These are phyloP conservation scores for Cygnus olor DNA, from an alignment of 2,797 vertebrate species.

Conservation along the genomic window DNA sequence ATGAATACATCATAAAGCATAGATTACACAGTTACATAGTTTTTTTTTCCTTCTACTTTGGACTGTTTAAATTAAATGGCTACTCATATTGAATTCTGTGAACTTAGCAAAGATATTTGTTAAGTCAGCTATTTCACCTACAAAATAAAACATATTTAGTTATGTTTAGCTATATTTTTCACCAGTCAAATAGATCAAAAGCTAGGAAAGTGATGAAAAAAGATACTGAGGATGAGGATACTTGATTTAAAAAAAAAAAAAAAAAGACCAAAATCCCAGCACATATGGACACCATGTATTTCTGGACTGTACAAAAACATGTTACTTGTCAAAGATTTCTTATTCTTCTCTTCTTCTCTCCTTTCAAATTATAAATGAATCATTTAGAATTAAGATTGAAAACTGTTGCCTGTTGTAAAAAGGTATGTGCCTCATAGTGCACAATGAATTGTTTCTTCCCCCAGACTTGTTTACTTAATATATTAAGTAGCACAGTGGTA, in stretches of 20 bases:
- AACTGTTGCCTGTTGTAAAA: neutral
- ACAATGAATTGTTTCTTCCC: neutral
- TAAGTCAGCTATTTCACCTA: neutral
- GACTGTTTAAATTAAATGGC: neutral
- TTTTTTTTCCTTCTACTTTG: neutral
- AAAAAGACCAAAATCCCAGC: neutral
- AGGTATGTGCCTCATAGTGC: accelerated
- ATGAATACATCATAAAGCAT: neutral
- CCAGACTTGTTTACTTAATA: neutral
- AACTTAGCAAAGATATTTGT: neutral
- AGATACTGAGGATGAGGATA: neutral
- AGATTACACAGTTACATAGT: neutral
- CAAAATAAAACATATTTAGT: neutral
- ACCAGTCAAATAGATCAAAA: neutral
- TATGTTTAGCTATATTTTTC: neutral
- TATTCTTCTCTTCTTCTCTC: neutral
- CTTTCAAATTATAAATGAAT: neutral
- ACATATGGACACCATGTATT: neutral
- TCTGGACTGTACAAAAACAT: neutral
- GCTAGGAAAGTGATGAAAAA: neutral
- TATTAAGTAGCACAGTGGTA: neutral
- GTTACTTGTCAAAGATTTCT: neutral
- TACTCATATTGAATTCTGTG: neutral
- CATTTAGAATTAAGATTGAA: neutral
- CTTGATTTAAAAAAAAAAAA: neutral